Percentiles rank a stretch among this genome's conserved stretches.
Conservation (phyloP, 2,888 invertebrate species). For the Lasioglossum villosulum region DNA sequence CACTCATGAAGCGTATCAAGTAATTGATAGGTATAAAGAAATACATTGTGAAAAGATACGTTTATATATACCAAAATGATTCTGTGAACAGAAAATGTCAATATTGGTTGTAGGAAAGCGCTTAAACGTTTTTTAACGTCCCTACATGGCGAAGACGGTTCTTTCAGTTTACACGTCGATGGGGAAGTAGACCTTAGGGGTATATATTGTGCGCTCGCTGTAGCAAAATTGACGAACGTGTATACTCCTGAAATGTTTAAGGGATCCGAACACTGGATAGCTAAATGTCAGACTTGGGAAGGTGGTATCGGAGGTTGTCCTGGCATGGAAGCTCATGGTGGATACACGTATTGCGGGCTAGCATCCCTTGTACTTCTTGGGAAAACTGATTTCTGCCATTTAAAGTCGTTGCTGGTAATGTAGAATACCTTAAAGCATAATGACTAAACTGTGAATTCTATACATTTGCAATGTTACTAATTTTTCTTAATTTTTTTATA, state of each 20-base stretch:
- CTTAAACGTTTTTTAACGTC: slow-evolving; percentile 92
- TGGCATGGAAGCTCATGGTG: slow-evolving; percentile 99
- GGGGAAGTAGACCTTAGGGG: slow-evolving; percentile 98
- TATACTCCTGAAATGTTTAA: slow-evolving; percentile 92
- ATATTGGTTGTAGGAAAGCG: slow-evolving; percentile 85
- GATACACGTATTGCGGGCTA: slow-evolving; percentile 99
- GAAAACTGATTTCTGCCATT: slow-evolving; percentile 90
- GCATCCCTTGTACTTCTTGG: slow-evolving; percentile 94
- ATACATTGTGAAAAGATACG: too few relatives aligned
- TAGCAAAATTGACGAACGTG: slow-evolving; percentile 94
- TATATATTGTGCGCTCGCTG: slow-evolving; percentile 97
- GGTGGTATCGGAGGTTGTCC: slow-evolving; percentile 98
- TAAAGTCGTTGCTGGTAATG: slow-evolving; percentile 89
- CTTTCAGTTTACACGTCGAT: slow-evolving; percentile 95
- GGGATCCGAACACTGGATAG: slow-evolving; percentile 96
- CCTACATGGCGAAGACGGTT: slow-evolving; percentile 93
- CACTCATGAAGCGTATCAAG: slow-evolving; percentile 92
- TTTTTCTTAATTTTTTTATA: neutral
- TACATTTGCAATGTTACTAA: neutral
- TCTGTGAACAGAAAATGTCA: neutral
- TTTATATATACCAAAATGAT: neutral
- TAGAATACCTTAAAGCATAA: slow-evolving; percentile 23
- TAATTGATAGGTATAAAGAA: slow-evolving; percentile 90
- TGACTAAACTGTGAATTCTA: neutral
- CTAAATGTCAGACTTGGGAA: slow-evolving; percentile 98